Base-by-base conservation (phyloP, 2,113 vertebrate genomes). In the Entosphenus tridentatus region DNA sequence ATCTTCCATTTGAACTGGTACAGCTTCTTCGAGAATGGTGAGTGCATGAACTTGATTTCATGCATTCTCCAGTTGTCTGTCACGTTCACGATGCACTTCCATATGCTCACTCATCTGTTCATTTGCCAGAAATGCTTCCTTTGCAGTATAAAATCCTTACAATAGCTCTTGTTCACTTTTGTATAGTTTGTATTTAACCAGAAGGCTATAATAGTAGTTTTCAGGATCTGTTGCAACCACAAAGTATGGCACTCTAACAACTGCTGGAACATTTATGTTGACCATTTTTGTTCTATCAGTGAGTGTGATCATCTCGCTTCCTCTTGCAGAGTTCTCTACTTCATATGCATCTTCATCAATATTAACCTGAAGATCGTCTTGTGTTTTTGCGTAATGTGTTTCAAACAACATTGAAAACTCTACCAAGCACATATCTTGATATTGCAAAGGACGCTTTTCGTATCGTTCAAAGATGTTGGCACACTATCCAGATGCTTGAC, bases 221-320 rank as follows among this genome's bases (percentile, higher is more conserved):
- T 62, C 58, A 62, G 58, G 58, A 62, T 62, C 58, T 14, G 16
- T 17, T 14, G 58, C 3, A 13, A 62, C 16, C 16, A 14, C 16
- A 17, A 62, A 62, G 58, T 62, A 62, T 62, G 58, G 58, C 58
- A 62, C 58, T 62, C 58, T 13, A 62, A 62, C 58, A 16, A 62
- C 58, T 14, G 58, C 7, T 62, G 13, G 8, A 62, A 62, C 16
- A 62, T 62, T 62, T 62, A 13, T 62, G 1, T 14, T 62, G 3
- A 14, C 3, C 58, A 62, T 62, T 3, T 62, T 62, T 13, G 4
- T 5, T 13, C 16, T 62, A 14, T 17, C 16, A 7, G 13, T 17
- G 58, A 62, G 58, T 8, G 16, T 62, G 13, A 62, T 13, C 7
- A 62, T 39, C 39, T 39, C 13, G 3, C 58, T 13, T 14, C 13